phyloP scores from a whole-genome alignment of 2,113 vertebrate genomes.

The Poicephalus gulielmi region DNA sequence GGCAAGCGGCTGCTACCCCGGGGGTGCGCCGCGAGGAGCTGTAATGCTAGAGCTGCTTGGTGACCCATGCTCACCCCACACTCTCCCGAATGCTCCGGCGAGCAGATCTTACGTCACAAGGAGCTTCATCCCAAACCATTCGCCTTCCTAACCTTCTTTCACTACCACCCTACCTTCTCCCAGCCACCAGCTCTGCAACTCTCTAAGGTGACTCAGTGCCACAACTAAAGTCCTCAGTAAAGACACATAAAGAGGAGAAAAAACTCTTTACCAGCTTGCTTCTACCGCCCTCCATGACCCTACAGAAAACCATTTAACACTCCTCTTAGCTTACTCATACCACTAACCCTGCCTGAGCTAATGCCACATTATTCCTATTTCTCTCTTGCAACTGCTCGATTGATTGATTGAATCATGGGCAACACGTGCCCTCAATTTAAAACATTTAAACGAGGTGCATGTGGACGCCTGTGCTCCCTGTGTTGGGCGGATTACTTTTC shows the following conservation, averaged over 20 bases:
- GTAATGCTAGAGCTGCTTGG: background rate
- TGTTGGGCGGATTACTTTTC: background rate
- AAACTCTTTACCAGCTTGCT: background rate
- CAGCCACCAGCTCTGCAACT: background rate
- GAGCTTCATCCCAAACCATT: background rate
- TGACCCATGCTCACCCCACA: fast-evolving
- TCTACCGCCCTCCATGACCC: too few species aligned
- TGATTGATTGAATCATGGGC: background rate
- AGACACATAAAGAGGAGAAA: fast-evolving
- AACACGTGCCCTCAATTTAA: background rate
- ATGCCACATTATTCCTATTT: background rate
- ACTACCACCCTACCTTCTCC: background rate
- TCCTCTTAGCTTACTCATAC: background rate
- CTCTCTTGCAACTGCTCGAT: background rate
- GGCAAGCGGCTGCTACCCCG: background rate
- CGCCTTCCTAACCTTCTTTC: fast-evolving
- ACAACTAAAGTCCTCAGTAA: background rate
- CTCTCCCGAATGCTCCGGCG: background rate
- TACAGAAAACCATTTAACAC: background rate
- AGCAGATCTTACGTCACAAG: fast-evolving
- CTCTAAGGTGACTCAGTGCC: background rate
- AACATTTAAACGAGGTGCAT: background rate
- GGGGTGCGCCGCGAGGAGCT: background rate
- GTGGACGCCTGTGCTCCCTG: background rate
- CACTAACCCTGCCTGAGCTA: background rate